Evolutionary conservation across 1,140 invertebrate genomes (phyloP).

Genomic region (Eumeta japonica): DNA sequence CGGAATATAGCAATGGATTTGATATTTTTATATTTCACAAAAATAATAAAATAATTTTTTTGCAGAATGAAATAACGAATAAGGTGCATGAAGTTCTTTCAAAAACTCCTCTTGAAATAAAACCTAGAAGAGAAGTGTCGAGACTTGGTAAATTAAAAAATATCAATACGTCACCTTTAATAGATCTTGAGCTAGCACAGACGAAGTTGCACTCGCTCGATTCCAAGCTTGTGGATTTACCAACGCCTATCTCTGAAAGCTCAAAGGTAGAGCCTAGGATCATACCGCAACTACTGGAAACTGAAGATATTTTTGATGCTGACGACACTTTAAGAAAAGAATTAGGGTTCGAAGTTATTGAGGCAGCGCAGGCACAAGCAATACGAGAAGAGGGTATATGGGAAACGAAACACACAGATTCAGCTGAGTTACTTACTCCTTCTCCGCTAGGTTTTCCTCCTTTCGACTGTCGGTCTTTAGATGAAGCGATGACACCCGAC

Average conservation of each 20-base stretch:
- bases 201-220: neutral
- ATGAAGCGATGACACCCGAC: constrained; percentile 61
- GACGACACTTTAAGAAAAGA: no score
- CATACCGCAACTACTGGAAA: no score
- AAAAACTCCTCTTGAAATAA: constrained; percentile 71
- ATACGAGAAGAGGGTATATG: constrained; percentile 31
- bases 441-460: constrained; percentile 53
- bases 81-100: constrained; percentile 66
- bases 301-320: no score
- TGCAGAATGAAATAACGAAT: constrained; percentile 66
- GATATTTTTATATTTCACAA: no score
- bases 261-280: no score
- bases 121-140: constrained; percentile 64
- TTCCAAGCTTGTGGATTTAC: constrained; percentile 1
- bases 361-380: no score
- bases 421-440: constrained; percentile 55
- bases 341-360: constrained; percentile 26
- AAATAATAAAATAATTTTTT: constrained; percentile 23
- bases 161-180: constrained; percentile 18
- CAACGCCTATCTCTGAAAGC: neutral
- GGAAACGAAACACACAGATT: constrained; percentile 37
- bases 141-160: constrained; percentile 22
- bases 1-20: no score
- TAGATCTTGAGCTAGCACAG: constrained; percentile 24
- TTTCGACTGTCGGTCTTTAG: constrained; percentile 58